Evolutionary conservation across 2,797 vertebrate species (phyloP), one percentile per base, ranked within the genome.

Genomic region (Peromyscus eremicus): DNA sequence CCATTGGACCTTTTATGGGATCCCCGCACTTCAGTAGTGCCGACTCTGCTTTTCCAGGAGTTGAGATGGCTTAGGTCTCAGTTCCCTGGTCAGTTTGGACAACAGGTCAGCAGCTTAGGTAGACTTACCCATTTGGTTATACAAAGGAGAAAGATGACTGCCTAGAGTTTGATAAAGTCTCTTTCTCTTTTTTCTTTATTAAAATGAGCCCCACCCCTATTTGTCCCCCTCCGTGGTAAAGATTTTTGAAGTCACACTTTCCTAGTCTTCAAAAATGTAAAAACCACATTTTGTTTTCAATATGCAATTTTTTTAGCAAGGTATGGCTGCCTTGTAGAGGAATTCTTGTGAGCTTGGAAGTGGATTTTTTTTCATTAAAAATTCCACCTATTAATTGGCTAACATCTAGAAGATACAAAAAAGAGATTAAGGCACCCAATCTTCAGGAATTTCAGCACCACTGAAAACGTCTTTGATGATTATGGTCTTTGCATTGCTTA

Each of bases 291-390:
- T 34, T 52, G 13, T 64, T 91, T 96, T 79, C 60, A 88, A 34
- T 19, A 75, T n/a, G 7, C 7, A 95, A 37, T 66, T 60, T 34
- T 34, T 92, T 64, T 76, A 70, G n/a, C 49, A 89, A 85, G 40
- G 66, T 66, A 25, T 89, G 49, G 49, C 52, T 49, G 62, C 34
- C 17, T 88, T 77, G 6, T 88, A 62, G 93, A 27, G 76, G 23
- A 90, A 76, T 90, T 94, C 11, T 84, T 2, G 6, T 79, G 66
- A 79, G 3, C 70, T 79, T 66, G 27, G 87, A 64, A 23, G 6
- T 49, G 43, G 27, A 49, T 23, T 66, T 64, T 34, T 96, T 96
- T 75, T 17, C 52, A 77, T 62, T 55, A 92, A 89, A 90, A 89
- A 80, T 55, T 66, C 6, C 64, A 23, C 7, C 46, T 52, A 7